Evolutionary conservation across 2,888 invertebrate genomes (phyloP).

Genomic region (Andrena bicolor): DNA sequence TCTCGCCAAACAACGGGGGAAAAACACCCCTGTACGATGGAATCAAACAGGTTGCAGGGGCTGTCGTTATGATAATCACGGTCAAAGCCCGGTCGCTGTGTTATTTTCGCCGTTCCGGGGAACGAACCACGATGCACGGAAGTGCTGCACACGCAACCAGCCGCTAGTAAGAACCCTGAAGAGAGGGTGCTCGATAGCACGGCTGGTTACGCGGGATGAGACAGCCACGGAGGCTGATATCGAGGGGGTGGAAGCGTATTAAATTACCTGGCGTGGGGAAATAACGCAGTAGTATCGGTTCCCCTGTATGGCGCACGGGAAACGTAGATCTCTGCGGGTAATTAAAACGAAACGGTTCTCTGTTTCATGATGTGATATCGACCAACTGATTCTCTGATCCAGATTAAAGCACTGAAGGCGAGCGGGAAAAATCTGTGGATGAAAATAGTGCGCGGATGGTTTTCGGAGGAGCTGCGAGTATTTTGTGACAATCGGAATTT

Average conservation of each 20-base stretch:
- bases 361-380: neutral
- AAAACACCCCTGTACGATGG: neutral
- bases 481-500: neutral
- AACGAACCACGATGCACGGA: neutral
- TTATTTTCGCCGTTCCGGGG: constrained; percentile 24
- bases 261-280: constrained; percentile 9
- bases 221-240: neutral
- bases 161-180: neutral
- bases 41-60: constrained; percentile 57
- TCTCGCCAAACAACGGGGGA: constrained; percentile 12
- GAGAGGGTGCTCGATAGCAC: constrained; percentile 16
- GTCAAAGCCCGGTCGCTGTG: constrained; percentile 23
- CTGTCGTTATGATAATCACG: constrained; percentile 54
- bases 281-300: constrained; percentile 28
- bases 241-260: neutral
- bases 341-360: neutral
- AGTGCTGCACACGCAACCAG: constrained; percentile 25
- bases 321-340: neutral
- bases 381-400: neutral
- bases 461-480: neutral
- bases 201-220: neutral
- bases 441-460: no score
- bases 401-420: constrained; percentile 23
- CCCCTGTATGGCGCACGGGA: neutral
- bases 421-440: neutral